These are phyloP conservation scores for Sebastes nivosus DNA, from an alignment of 2,797 vertebrate species.

Conservation along the genomic window DNA sequence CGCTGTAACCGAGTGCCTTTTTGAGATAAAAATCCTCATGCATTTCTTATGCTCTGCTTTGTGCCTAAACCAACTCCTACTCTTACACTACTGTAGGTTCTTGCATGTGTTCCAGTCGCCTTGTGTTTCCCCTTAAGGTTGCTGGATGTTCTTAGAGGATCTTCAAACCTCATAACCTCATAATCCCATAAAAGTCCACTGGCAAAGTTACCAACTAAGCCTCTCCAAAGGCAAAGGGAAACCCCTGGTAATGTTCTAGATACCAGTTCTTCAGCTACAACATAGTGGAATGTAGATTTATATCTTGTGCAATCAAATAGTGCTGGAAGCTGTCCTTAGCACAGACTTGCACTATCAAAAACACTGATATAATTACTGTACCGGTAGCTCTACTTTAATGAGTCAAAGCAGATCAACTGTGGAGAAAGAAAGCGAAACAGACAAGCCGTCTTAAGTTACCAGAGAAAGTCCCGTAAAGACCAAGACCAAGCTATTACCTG, in stretches of 20 bases:
- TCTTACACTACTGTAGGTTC: not conserved
- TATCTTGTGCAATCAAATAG: constrained; percentile 52
- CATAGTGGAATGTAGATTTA: constrained; percentile 36
- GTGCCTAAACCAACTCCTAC: constrained; percentile 6
- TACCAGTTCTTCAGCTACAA: constrained; percentile 33
- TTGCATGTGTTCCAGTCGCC: not conserved
- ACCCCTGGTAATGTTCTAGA: constrained; percentile 42
- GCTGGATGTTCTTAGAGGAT: constrained; percentile 29
- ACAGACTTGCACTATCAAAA: constrained; percentile 11
- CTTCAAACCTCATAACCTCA: constrained; percentile 37
- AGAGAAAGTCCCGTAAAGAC: constrained; percentile 66
- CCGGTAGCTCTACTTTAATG: constrained; percentile 10
- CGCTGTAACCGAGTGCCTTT: not conserved
- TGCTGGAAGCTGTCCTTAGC: constrained; percentile 33
- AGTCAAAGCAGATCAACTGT: constrained; percentile 42
- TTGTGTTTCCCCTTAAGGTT: constrained; percentile 19
- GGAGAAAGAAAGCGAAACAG: constrained; percentile 53
- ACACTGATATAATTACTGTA: constrained; percentile 7
- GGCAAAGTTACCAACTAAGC: constrained; percentile 42
- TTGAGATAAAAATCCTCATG: not conserved
- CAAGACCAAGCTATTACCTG: constrained; percentile 25
- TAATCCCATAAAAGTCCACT: constrained; percentile 34
- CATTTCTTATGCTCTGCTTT: constrained; percentile 3
- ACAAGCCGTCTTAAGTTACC: constrained; percentile 53
- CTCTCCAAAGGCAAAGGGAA: constrained; percentile 39